Percentiles rank a stretch among this genome's conserved stretches.
phyloP scores from a whole-genome alignment of 1,140 invertebrate species.

The Conus ventricosus region DNA sequence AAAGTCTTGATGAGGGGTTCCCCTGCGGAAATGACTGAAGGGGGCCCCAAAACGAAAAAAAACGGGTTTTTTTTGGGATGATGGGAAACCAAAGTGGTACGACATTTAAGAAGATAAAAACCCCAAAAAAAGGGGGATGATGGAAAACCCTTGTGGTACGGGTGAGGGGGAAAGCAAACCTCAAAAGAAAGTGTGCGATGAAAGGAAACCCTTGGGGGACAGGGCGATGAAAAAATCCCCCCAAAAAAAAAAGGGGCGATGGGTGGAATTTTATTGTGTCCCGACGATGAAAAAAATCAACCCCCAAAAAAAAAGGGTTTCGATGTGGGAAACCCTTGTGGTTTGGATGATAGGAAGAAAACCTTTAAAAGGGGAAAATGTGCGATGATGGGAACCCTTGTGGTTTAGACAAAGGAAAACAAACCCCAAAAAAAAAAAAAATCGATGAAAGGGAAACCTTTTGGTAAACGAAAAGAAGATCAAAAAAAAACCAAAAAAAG shows the following conservation, averaged over 20 bases:
- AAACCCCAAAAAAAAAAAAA: too few relatives aligned
- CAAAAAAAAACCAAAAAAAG: too few relatives aligned
- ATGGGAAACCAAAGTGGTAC: background rate
- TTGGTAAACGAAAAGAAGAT: too few relatives aligned
- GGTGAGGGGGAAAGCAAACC: conserved; percentile 9
- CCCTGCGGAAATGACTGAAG: conserved; percentile 34
- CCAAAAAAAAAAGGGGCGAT: conserved; percentile 18
- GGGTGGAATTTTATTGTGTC: conserved; percentile 43
- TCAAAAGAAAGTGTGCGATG: conserved; percentile 43
- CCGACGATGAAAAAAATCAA: conserved; percentile 40
- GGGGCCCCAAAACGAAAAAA: background rate
- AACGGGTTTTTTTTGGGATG: too few relatives aligned
- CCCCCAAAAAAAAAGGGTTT: too few relatives aligned
- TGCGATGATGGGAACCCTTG: too few relatives aligned
- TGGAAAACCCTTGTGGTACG: conserved; percentile 37
- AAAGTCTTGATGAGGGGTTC: background rate
- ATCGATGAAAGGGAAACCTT: too few relatives aligned
- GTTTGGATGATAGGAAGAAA: too few relatives aligned
- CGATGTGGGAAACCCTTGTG: too few relatives aligned
- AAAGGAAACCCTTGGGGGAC: conserved; percentile 54
- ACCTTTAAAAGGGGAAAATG: too few relatives aligned
- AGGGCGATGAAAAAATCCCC: conserved; percentile 48
- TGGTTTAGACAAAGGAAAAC: too few relatives aligned
- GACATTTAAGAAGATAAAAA: too few relatives aligned
- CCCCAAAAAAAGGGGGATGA: conserved; percentile 36